Evolutionary conservation across 2,113 vertebrate species (phyloP).

Genomic region (Mormoops blainvillei): DNA sequence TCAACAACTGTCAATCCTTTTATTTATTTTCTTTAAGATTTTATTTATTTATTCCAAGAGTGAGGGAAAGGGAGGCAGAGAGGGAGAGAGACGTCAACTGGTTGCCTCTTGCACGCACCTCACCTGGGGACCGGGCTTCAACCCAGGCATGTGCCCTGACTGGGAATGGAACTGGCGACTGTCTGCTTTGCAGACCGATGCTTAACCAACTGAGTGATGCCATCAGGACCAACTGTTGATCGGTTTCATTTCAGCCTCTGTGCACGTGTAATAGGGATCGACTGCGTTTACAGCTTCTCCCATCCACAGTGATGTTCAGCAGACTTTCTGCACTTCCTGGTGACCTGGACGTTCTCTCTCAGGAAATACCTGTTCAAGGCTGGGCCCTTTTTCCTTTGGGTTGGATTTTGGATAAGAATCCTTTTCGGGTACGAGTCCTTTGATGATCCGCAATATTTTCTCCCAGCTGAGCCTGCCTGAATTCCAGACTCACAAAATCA

Average conservation of each 20-base stretch:
- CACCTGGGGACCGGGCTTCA: too few species aligned
- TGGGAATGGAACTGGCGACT: too few species aligned
- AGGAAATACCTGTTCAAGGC: neutral
- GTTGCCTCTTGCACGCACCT: too few species aligned
- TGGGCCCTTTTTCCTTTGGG: neutral
- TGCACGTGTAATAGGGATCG: neutral
- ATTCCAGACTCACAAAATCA: neutral
- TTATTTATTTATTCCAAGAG: too few species aligned
- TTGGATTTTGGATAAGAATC: neutral
- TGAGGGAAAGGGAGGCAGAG: too few species aligned
- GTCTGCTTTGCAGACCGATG: too few species aligned
- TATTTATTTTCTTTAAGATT: neutral
- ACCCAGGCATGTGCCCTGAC: too few species aligned
- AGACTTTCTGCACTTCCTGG: too few species aligned
- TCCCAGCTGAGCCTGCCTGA: neutral
- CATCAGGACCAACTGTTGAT: neutral
- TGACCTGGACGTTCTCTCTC: neutral
- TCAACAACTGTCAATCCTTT: neutral
- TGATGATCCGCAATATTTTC: neutral
- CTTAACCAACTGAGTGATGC: too few species aligned
- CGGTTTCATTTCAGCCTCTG: neutral
- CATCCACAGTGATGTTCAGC: neutral
- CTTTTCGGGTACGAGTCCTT: neutral
- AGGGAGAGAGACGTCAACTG: too few species aligned
- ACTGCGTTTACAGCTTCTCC: neutral